These are phyloP conservation scores for Athalia rosae DNA, from an alignment of 2,888 invertebrate genomes.

Conservation along the genomic window DNA sequence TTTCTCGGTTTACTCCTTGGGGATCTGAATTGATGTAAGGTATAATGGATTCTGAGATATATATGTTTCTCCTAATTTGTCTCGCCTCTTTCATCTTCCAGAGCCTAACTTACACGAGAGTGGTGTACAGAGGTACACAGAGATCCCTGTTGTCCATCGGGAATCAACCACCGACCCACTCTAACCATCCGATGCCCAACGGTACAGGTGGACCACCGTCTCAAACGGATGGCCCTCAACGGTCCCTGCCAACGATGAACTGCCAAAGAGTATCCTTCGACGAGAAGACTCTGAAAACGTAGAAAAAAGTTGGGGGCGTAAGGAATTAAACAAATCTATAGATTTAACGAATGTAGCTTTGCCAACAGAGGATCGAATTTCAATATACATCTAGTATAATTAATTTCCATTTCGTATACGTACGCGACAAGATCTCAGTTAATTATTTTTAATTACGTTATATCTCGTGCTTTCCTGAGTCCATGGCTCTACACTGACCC, in stretches of 20 bases:
- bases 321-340: not conserved
- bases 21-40: too few relatives aligned
- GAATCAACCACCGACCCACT: slow-evolving; percentile 29
- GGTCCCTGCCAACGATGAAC: slow-evolving; percentile 23
- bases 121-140: slow-evolving; percentile 42
- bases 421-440: too few relatives aligned
- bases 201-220: slow-evolving; percentile 13
- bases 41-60: too few relatives aligned
- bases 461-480: too few relatives aligned
- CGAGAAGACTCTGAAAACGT: slow-evolving; percentile 21
- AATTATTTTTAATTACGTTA: too few relatives aligned
- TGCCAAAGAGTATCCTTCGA: slow-evolving; percentile 31
- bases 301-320: not conserved
- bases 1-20: too few relatives aligned
- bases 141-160: slow-evolving; percentile 28
- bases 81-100: not conserved
- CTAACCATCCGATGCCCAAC: slow-evolving; percentile 24
- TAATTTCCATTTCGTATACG: too few relatives aligned
- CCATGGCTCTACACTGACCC: too few relatives aligned
- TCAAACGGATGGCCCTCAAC: slow-evolving; percentile 13
- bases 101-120: slow-evolving; percentile 37
- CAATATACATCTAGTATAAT: too few relatives aligned
- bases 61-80: not conserved
- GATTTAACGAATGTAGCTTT: not conserved
- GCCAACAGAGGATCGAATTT: too few relatives aligned